Conservation (phyloP, 2,888 invertebrate genomes). For the Argynnis bischoffii region DNA sequence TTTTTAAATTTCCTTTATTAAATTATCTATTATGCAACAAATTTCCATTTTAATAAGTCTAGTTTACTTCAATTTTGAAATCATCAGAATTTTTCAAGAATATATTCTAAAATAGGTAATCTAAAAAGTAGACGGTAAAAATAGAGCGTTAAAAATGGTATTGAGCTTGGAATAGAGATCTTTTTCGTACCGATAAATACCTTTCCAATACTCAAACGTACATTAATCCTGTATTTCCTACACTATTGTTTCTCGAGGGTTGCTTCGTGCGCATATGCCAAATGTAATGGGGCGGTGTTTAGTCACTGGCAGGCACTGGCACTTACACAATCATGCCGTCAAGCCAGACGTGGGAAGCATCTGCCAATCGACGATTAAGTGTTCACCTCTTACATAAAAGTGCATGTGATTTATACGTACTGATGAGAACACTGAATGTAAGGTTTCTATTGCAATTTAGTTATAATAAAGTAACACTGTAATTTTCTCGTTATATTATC, state of each 20-base stretch:
- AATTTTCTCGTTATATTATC: slow-evolving; percentile 7
- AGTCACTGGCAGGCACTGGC: slow-evolving; percentile 56
- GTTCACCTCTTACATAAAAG: slow-evolving; percentile 33
- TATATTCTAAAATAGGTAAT: too few species aligned
- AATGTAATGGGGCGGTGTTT: slow-evolving; percentile 67
- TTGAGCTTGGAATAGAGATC: neutral
- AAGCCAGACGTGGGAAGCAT: slow-evolving; percentile 68
- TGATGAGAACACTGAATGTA: slow-evolving; percentile 14
- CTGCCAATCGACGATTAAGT: slow-evolving; percentile 47
- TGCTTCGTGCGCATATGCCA: slow-evolving; percentile 69
- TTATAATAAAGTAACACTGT: slow-evolving; percentile 3
- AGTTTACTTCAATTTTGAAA: too few species aligned
- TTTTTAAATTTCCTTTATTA: too few species aligned
- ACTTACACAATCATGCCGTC: slow-evolving; percentile 77
- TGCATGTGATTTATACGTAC: slow-evolving; percentile 29
- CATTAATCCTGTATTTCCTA: slow-evolving; percentile 21
- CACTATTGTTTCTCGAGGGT: slow-evolving; percentile 45
- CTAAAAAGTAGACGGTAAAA: too few species aligned
- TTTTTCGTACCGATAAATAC: slow-evolving; percentile 1
- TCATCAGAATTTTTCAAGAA: too few species aligned
- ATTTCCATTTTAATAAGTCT: too few species aligned
- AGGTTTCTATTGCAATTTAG: slow-evolving; percentile 1
- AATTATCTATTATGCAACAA: too few species aligned
- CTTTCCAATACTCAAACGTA: neutral
- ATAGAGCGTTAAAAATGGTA: too few species aligned